Conservation (phyloP, 2,888 invertebrate species). For the Cremastobaeus sp. region DNA sequence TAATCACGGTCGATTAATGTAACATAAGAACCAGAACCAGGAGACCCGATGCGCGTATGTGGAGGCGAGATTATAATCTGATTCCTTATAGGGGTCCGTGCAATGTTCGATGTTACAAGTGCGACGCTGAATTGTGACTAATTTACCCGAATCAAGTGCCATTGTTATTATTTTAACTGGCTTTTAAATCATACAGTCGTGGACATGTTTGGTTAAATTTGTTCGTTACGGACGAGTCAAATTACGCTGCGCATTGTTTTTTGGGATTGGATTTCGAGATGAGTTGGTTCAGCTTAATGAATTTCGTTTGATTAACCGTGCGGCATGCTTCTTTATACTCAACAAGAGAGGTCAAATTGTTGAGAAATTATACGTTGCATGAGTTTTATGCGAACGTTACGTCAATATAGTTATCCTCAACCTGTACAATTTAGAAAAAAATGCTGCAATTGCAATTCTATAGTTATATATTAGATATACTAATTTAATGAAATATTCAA, state of each 20-base stretch:
- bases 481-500: too few species aligned
- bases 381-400: neutral
- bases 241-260: constrained; percentile 27
- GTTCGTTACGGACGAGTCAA: constrained; percentile 22
- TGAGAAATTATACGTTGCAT: constrained; percentile 27
- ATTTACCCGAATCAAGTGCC: constrained; percentile 32
- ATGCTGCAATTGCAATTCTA: too few species aligned
- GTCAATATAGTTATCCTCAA: too few species aligned
- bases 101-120: constrained; percentile 10
- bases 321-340: constrained; percentile 23
- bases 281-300: constrained; percentile 29
- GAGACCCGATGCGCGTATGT: constrained; percentile 16
- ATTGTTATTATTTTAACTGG: constrained; percentile 27
- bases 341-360: constrained; percentile 31
- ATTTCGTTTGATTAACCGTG: constrained; percentile 37
- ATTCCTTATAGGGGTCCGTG: constrained; percentile 27
- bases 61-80: constrained; percentile 32
- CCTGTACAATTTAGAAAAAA: too few species aligned
- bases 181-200: constrained; percentile 11
- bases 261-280: constrained; percentile 21
- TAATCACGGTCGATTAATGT: constrained; percentile 43
- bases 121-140: constrained; percentile 33
- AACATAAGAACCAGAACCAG: constrained; percentile 27
- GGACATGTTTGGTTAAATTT: constrained; percentile 24
- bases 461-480: too few species aligned